These are phyloP conservation scores for Dromaius novaehollandiae DNA, from an alignment of 2,113 vertebrate genomes.

Conservation along the genomic window DNA sequence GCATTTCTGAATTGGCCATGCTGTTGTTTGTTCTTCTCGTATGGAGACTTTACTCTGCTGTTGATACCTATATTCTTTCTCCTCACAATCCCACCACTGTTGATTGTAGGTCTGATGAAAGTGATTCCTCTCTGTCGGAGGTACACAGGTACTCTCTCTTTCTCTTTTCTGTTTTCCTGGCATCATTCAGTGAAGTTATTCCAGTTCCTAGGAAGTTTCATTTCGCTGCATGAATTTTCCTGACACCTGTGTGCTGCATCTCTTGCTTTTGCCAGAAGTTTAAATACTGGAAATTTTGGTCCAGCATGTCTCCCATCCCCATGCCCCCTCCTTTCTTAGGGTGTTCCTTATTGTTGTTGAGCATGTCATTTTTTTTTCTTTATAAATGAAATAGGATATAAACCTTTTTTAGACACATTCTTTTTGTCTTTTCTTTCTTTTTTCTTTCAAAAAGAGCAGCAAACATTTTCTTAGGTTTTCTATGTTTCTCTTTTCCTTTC, in stretches of 20 bases:
- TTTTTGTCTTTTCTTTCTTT: background rate
- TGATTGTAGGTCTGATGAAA: constrained; percentile 87
- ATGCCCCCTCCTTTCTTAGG: background rate
- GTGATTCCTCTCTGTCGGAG: constrained; percentile 86
- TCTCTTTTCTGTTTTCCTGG: constrained; percentile 69
- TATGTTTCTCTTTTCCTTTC: background rate
- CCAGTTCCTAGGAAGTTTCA: constrained; percentile 45
- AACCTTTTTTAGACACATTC: background rate
- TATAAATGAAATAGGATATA: background rate
- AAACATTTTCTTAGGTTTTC: background rate
- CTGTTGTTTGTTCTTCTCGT: constrained; percentile 60
- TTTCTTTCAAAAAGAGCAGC: background rate
- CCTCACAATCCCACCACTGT: constrained; percentile 79
- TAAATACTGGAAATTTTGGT: background rate
- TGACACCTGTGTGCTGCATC: background rate
- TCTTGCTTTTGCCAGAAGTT: constrained; percentile 14
- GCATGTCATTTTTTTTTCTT: background rate
- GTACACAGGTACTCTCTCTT: constrained; percentile 85
- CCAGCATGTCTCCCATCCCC: constrained; percentile 10
- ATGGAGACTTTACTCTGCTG: constrained; percentile 66
- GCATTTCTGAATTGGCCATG: constrained; percentile 45
- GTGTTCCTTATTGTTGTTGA: background rate
- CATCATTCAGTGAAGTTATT: constrained; percentile 46
- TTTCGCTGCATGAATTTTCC: constrained; percentile 73
- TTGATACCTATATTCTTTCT: constrained; percentile 80